Percentiles rank a stretch among this genome's conserved stretches.
These are phyloP conservation scores for Nemurella pictetii DNA, from an alignment of 2,888 invertebrate genomes.

Conservation along the genomic window DNA sequence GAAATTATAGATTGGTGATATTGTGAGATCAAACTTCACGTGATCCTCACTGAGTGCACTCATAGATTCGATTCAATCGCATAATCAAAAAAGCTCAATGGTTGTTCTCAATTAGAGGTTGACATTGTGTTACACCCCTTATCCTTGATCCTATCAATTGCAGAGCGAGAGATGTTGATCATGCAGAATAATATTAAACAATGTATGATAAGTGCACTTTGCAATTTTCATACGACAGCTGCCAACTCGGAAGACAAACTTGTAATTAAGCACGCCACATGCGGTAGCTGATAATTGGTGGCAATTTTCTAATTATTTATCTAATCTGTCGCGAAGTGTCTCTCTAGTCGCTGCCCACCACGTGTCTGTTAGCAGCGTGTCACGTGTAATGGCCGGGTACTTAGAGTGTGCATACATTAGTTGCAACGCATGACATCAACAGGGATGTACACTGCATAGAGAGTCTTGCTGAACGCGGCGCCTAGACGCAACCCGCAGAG, in stretches of 20 bases:
- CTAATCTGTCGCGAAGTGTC: constrained; percentile 7
- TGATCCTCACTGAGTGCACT: too few species aligned
- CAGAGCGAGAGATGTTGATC: neutral
- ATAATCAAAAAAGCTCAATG: too few species aligned
- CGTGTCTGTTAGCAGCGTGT: neutral
- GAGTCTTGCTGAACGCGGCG: neutral
- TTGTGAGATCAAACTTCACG: too few species aligned
- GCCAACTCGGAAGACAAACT: constrained; percentile 5
- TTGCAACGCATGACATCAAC: neutral
- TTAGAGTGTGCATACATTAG: neutral
- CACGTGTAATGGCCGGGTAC: neutral
- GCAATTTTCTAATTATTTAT: constrained; percentile 29
- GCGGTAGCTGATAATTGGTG: constrained; percentile 23
- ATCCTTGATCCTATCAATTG: neutral
- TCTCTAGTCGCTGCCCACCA: neutral
- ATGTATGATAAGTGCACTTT: constrained; percentile 23
- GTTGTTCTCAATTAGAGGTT: too few species aligned
- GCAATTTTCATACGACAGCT: constrained; percentile 24
- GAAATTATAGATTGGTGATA: too few species aligned
- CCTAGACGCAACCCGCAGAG: neutral
- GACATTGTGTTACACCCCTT: neutral
- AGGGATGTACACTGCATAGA: neutral
- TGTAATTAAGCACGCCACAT: constrained; percentile 24
- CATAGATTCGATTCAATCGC: too few species aligned
- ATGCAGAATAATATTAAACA: neutral